Evolutionary conservation across 2,888 invertebrate genomes (phyloP), one percentile per base, ranked within the genome.

Genomic region (Chaetoderma sp.): DNA sequence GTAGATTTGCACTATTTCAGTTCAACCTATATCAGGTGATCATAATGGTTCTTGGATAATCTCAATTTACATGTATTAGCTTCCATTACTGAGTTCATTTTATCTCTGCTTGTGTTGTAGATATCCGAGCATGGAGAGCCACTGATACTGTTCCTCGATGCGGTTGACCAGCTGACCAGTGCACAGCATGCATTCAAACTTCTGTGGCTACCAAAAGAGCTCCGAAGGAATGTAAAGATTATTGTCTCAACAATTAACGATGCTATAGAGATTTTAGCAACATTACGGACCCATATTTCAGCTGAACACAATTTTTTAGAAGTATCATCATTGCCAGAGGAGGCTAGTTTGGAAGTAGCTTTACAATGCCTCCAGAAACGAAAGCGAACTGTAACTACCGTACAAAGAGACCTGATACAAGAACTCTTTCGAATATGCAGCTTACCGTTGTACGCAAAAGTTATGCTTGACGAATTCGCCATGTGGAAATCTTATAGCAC

Each of bases 121-220:
- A n/a, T n/a, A n/a, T n/a, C n/a, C n/a, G n/a, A n/a, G n/a, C n/a
- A n/a, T n/a, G 65, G 69, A 2, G 64, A 66, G 27, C 74, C 75
- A 13, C 63, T 79, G 52, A 64, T 79, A 23, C 49, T 79, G 13
- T 56, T 79, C 50, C 44, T 79, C 18, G 79, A 79, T 60, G 76
- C 77, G 2, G 58, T 79, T 18, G 79, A 79, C 64, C 79, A 79
- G 63, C 67, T 79, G 18, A 54, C 68, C 6, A 44, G 68, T 5
- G 58, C 63, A 28, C 70, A 77, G 54, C 54, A 60, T 8, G 75
- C 78, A 16, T 72, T 76, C 63, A 63, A 69, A 39, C 68, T 79
- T 28, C 60, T 68, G 21, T 79, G 79, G 79, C 58, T 79, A 39
- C 76, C 77, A 5, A 59, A 30, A 8, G 21, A 54, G 1, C 61